A percentile compares a stretch with the other conserved stretches of the same genome.
phyloP scores from a whole-genome alignment of 2,888 invertebrate species.

The Leptura quadrifasciata region DNA sequence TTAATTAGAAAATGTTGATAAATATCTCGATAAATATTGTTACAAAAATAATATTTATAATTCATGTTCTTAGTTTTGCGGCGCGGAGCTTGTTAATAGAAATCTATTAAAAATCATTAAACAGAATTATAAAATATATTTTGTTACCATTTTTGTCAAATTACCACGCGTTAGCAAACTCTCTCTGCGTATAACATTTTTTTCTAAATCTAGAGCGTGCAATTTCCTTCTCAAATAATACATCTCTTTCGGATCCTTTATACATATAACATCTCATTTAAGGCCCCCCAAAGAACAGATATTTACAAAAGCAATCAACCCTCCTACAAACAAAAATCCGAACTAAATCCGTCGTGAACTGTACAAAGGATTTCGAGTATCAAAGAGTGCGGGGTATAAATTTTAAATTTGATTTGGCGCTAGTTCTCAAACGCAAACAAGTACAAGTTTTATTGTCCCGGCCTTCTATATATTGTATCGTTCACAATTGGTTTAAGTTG shows the following conservation, averaged over 20 bases:
- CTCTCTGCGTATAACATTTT: background rate
- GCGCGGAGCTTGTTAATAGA: too few species aligned
- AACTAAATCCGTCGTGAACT: conserved; percentile 66
- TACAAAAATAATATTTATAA: too few species aligned
- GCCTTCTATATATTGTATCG: conserved; percentile 63
- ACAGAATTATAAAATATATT: background rate
- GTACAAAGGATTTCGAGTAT: conserved; percentile 69
- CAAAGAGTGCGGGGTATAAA: conserved; percentile 71
- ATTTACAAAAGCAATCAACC: conserved; percentile 72
- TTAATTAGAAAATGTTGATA: too few species aligned
- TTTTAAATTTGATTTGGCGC: conserved; percentile 73
- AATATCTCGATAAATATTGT: too few species aligned
- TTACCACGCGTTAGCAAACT: background rate
- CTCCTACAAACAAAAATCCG: conserved; percentile 70
- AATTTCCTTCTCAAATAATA: conserved; percentile 33
- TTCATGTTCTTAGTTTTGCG: too few species aligned
- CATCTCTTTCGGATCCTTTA: conserved; percentile 30
- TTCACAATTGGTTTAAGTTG: conserved; percentile 72
- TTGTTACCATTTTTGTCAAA: background rate
- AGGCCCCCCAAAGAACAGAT: conserved; percentile 63
- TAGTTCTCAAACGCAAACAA: conserved; percentile 69
- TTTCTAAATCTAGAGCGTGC: background rate
- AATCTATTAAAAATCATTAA: too few species aligned
- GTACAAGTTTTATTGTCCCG: conserved; percentile 70
- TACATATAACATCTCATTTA: conserved; percentile 50